phyloP scores from a whole-genome alignment of 2,113 vertebrate species.

The Rhipidura dahli region DNA sequence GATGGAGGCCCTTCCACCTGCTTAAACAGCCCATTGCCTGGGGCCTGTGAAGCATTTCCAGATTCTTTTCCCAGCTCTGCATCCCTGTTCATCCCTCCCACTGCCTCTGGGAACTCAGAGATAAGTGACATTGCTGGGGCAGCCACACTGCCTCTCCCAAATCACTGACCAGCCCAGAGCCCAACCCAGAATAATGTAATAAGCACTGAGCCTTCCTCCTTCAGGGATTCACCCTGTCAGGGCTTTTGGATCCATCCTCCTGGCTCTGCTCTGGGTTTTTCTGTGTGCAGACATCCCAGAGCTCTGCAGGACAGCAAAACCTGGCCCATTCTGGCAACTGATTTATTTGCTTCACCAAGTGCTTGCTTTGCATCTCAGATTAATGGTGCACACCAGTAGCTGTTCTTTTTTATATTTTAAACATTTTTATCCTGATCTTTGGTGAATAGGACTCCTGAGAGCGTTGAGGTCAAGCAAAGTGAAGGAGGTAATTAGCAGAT shows the following conservation, averaged over 20 bases:
- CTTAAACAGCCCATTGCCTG: not conserved
- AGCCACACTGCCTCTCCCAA: not conserved
- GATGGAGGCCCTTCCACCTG: not conserved
- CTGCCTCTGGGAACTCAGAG: not conserved
- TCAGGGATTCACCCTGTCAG: not conserved
- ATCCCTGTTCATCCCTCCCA: not conserved
- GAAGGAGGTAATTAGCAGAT: not conserved
- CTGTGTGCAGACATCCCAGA: not conserved
- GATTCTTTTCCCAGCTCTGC: not conserved
- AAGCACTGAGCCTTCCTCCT: not conserved
- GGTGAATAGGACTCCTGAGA: not conserved
- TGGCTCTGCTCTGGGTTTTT: not conserved
- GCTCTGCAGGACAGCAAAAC: not conserved
- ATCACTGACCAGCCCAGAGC: not conserved
- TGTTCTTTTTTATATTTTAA: not conserved
- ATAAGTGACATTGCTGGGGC: not conserved
- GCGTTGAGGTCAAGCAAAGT: rapidly evolving
- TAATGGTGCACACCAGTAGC: not conserved
- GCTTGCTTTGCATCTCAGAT: not conserved
- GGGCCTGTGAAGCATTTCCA: not conserved
- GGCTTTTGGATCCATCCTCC: not conserved
- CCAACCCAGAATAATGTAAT: not conserved
- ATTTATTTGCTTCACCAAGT: not conserved
- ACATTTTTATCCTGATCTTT: not conserved
- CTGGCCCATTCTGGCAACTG: not conserved